Percentiles rank a stretch among this genome's conserved stretches.
Conservation (phyloP, 2,797 vertebrate species). For the Phoxinus dragarum region DNA sequence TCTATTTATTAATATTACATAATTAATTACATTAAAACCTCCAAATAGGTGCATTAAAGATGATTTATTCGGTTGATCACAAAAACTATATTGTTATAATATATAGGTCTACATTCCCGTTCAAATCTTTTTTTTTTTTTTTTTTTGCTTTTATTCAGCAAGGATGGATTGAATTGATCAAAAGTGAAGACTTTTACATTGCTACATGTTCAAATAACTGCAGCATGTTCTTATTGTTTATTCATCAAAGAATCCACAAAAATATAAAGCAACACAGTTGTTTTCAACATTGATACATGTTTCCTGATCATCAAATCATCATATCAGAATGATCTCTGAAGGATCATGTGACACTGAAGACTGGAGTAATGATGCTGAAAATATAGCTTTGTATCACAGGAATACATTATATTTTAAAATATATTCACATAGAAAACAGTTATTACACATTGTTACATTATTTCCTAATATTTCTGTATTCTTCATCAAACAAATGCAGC, state of each 20-base stretch:
- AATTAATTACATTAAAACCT: not conserved
- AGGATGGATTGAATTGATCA: not conserved
- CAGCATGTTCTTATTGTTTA: not conserved
- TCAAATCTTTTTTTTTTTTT: not conserved
- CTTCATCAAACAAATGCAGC: not conserved
- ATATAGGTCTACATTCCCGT: not conserved
- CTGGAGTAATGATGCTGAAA: not conserved
- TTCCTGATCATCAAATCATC: not conserved
- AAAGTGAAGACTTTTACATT: not conserved
- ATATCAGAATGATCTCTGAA: not conserved
- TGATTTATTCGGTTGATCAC: not conserved
- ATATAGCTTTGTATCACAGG: not conserved
- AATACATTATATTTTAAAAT: not conserved
- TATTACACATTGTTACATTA: not conserved
- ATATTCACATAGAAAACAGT: not conserved
- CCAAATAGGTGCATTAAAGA: not conserved
- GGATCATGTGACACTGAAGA: not conserved
- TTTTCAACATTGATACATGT: not conserved
- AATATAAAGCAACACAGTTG: not conserved
- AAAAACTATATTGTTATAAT: not conserved
- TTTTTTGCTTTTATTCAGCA: not conserved
- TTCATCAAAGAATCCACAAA: not conserved
- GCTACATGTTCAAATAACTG: not conserved
- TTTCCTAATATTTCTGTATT: not conserved
- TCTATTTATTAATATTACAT: not conserved